Evolutionary conservation across 2,888 invertebrate genomes (phyloP), one percentile per base, ranked within the genome.

Genomic region (Drosophila histrio): DNA sequence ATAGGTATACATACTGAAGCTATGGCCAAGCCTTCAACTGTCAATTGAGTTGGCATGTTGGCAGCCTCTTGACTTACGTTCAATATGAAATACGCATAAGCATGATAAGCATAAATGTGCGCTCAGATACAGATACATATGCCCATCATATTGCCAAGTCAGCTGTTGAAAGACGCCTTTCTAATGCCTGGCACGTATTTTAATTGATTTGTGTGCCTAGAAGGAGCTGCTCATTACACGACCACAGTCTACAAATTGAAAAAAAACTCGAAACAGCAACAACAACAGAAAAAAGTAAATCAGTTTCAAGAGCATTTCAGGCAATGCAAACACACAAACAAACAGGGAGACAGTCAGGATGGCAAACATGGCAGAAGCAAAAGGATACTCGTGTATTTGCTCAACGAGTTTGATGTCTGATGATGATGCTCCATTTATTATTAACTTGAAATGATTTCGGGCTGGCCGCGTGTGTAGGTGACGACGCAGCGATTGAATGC

Each of bases 401-500:
- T 68, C 57, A 77, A 69, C 76, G 84, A 86, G 79, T 72, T 88
- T 89, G 86, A 86, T 88, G 77, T 74, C 79, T 83, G 85, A 72
- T 82, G 89, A 87, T 87, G 87, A 84, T 84, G 87, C 89, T 85
- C 87, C 89, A 89, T 88, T 88, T 88, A 89, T 89, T 88, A 88
- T 88, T 89, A 88, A 88, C 89, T 87, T 83, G 89, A 86, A 84
- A 88, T 84, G 84, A 84, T 86, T 88, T 86, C 80, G 82, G 87
- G 85, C 87, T 77, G 72, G 63, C 65, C 81, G 73, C 61, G 68
- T 52, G 63, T 72, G 4, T 41, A 82, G 87, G 89, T 84, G 90
- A 89, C 90, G 90, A 90, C 88, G 84, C 87, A 90, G 87, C 90
- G 88, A 89, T 90, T 89, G 87, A 89, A 89, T 89, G 90, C 89